phyloP scores from a whole-genome alignment of 2,888 invertebrate species.

The Octodonta nipae region DNA sequence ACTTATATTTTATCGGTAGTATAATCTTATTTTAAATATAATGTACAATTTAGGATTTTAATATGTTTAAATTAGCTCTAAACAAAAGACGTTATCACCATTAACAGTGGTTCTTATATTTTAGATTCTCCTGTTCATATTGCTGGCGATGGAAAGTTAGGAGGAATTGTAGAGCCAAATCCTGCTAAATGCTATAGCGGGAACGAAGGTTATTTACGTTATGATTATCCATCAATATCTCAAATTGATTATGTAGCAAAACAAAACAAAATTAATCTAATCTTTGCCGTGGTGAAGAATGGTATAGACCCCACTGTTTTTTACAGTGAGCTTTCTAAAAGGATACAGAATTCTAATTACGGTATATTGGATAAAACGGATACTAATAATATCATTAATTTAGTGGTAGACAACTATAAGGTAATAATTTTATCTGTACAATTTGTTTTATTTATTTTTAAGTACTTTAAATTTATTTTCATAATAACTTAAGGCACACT shows the following conservation, averaged over 20 bases:
- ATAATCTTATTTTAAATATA: too few relatives aligned
- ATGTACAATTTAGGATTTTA: too few relatives aligned
- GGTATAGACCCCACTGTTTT: too few relatives aligned
- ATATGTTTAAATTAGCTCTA: too few relatives aligned
- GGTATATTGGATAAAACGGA: conserved; percentile 52
- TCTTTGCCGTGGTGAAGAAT: conserved; percentile 67
- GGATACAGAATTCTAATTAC: conserved; percentile 54
- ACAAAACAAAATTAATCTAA: conserved; percentile 59
- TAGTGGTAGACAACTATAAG: conserved; percentile 56
- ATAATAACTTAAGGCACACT: too few relatives aligned
- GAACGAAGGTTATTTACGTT: conserved; percentile 37
- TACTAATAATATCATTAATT: conserved; percentile 51
- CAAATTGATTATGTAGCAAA: conserved; percentile 48
- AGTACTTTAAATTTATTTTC: too few relatives aligned
- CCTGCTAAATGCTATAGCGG: conserved; percentile 55
- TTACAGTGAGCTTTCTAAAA: conserved; percentile 43
- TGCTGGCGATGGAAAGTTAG: conserved; percentile 66
- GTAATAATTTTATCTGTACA: too few relatives aligned
- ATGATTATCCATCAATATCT: conserved; percentile 71
- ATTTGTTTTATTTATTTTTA: too few relatives aligned
- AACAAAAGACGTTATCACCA: too few relatives aligned
- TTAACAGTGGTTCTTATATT: too few relatives aligned
- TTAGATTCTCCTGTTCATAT: too few relatives aligned
- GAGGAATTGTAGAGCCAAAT: conserved; percentile 55
- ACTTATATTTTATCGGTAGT: too few relatives aligned